Evolutionary conservation across 2,888 invertebrate genomes (phyloP).

Genomic region (Pollenia amentaria): DNA sequence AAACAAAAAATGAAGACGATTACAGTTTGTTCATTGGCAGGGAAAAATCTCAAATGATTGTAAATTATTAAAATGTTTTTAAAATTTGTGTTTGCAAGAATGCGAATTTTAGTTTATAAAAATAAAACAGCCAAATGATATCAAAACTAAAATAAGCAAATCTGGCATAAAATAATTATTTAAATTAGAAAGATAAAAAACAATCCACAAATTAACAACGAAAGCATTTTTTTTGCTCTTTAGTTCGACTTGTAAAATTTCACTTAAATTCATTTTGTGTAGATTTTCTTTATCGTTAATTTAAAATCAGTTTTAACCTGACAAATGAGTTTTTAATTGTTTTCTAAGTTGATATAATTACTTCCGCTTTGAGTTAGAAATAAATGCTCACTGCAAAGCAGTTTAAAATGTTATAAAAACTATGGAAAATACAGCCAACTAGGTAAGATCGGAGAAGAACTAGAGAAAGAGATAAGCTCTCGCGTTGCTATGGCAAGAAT

Average conservation of each 20-base stretch:
- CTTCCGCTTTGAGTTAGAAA: constrained; percentile 52
- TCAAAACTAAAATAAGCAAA: not conserved
- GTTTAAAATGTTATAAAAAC: not conserved
- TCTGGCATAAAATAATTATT: constrained; percentile 33
- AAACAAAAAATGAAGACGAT: constrained; percentile 46
- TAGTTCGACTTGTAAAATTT: constrained; percentile 49
- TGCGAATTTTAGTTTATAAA: constrained; percentile 16
- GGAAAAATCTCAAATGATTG: constrained; percentile 64
- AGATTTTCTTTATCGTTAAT: constrained; percentile 29
- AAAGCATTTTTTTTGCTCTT: constrained; percentile 25
- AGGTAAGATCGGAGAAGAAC: constrained; percentile 22
- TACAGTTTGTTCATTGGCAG: not conserved
- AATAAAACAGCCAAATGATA: constrained; percentile 2
- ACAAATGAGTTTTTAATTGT: constrained; percentile 75
- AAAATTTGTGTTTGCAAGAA: not conserved
- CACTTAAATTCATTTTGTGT: constrained; percentile 14
- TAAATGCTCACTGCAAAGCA: not conserved
- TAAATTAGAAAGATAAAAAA: constrained; percentile 35
- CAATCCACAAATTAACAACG: constrained; percentile 42
- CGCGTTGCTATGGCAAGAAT: constrained; percentile 33
- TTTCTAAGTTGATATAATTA: constrained; percentile 71
- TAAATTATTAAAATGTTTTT: constrained; percentile 46
- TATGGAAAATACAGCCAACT: constrained; percentile 34
- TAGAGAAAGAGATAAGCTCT: constrained; percentile 16
- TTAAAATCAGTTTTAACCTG: constrained; percentile 52